Evolutionary conservation across 1,140 invertebrate genomes (phyloP).

Genomic region (Argopecten irradians): DNA sequence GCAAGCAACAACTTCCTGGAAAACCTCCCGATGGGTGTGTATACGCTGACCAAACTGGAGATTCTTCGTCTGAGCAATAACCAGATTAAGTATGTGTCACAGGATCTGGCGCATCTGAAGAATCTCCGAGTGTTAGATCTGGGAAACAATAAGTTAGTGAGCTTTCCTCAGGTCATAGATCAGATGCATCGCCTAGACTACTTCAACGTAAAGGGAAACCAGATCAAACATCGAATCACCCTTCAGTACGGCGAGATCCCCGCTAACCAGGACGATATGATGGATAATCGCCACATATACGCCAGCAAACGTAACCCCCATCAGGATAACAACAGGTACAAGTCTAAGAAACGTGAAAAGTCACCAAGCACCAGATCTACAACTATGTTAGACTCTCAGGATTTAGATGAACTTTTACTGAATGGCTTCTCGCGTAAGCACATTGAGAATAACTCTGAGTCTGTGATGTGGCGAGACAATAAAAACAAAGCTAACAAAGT

Average conservation of each 20-base stretch:
- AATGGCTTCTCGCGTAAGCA: slow-evolving; percentile 57
- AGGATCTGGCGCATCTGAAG: slow-evolving; percentile 68
- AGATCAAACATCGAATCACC: slow-evolving; percentile 47
- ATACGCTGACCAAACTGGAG: slow-evolving; percentile 60
- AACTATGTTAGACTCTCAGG: slow-evolving; percentile 14
- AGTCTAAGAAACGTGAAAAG: not conserved
- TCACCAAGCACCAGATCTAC: not conserved
- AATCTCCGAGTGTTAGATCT: slow-evolving; percentile 69
- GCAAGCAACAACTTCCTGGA: slow-evolving; percentile 69
- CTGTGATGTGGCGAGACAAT: slow-evolving; percentile 42
- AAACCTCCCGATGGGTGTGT: slow-evolving; percentile 66
- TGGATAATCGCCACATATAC: not conserved
- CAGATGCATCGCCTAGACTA: slow-evolving; percentile 65
- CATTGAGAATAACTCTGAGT: slow-evolving; percentile 51
- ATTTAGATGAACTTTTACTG: slow-evolving; percentile 55
- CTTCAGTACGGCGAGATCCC: not conserved
- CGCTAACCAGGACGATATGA: slow-evolving; percentile 31
- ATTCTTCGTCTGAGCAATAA: slow-evolving; percentile 66
- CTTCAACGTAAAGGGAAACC: slow-evolving; percentile 69
- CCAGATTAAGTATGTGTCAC: slow-evolving; percentile 63
- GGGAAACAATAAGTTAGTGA: slow-evolving; percentile 66
- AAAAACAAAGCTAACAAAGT: slow-evolving; percentile 8
- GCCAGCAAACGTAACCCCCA: not conserved
- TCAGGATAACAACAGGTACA: not conserved
- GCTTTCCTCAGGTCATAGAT: slow-evolving; percentile 66